A percentile compares a stretch with the other conserved stretches of the same genome.
Conservation (phyloP, 2,113 vertebrate genomes). For the Python bivittatus region DNA sequence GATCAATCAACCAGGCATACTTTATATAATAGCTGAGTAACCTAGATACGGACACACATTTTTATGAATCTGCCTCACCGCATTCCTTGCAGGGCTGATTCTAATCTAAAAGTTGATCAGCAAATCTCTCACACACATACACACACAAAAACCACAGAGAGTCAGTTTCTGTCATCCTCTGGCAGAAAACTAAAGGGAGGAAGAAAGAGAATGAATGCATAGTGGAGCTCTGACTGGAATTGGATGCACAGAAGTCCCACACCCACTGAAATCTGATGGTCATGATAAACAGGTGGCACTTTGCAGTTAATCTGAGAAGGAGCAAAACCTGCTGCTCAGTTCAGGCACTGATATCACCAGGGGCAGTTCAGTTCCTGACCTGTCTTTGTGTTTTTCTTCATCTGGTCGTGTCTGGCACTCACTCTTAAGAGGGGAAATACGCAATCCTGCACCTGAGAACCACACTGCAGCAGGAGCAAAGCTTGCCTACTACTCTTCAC, state of each 20-base stretch:
- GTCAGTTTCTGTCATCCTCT: neutral
- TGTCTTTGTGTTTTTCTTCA: neutral
- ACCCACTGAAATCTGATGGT: neutral
- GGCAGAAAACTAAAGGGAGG: neutral
- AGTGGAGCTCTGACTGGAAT: neutral
- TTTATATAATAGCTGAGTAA: neutral
- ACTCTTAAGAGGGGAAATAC: neutral
- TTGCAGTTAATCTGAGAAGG: neutral
- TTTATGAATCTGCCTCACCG: neutral
- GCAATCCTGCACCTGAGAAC: neutral
- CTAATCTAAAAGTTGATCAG: neutral
- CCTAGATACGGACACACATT: neutral
- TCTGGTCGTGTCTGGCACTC: neutral
- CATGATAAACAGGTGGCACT: neutral
- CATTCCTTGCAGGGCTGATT: neutral
- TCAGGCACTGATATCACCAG: neutral
- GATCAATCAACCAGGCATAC: neutral
- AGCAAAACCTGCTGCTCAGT: neutral
- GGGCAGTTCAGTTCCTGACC: neutral
- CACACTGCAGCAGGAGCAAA: neutral
- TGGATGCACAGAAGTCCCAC: neutral
- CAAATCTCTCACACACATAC: neutral
- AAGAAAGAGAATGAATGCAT: neutral
- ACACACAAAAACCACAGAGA: neutral
- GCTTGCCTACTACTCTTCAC: neutral